phyloP scores from a whole-genome alignment of 2,888 invertebrate species.

The Drosophila leonis region DNA sequence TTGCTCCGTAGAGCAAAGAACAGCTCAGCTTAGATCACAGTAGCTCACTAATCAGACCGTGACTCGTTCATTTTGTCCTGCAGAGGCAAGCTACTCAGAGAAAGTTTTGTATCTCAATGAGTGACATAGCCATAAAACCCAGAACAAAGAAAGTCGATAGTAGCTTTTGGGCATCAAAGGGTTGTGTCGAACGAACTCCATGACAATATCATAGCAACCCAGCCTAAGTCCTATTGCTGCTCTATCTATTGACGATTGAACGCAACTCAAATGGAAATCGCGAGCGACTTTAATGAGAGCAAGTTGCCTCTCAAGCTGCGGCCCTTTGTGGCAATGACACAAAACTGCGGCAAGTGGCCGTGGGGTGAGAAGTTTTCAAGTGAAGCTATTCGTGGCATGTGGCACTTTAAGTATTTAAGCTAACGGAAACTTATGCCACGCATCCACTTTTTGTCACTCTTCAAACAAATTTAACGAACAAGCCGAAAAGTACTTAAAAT shows the following conservation, averaged over 20 bases:
- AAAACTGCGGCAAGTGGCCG: neutral
- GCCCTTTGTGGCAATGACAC: conserved; percentile 7
- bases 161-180: neutral
- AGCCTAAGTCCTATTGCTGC: neutral
- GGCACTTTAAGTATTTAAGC: conserved; percentile 18
- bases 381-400: conserved; percentile 7
- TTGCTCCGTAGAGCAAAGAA: too few relatives aligned
- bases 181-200: neutral
- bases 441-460: neutral
- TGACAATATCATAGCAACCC: neutral
- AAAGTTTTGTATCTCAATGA: neutral
- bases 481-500: conserved; percentile 11
- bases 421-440: conserved; percentile 18
- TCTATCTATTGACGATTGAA: neutral
- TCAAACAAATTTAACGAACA: conserved; percentile 5
- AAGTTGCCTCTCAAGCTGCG: neutral
- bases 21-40: neutral
- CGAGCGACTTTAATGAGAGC: neutral
- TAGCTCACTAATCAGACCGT: neutral
- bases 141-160: neutral
- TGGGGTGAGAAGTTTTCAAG: neutral
- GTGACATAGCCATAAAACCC: neutral
- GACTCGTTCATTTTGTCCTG: too few relatives aligned
- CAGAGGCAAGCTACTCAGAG: too few relatives aligned
- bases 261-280: neutral